These are phyloP conservation scores for Akabosia matsudoensis DNA, from an alignment of 1,140 invertebrate genomes.

Conservation along the genomic window DNA sequence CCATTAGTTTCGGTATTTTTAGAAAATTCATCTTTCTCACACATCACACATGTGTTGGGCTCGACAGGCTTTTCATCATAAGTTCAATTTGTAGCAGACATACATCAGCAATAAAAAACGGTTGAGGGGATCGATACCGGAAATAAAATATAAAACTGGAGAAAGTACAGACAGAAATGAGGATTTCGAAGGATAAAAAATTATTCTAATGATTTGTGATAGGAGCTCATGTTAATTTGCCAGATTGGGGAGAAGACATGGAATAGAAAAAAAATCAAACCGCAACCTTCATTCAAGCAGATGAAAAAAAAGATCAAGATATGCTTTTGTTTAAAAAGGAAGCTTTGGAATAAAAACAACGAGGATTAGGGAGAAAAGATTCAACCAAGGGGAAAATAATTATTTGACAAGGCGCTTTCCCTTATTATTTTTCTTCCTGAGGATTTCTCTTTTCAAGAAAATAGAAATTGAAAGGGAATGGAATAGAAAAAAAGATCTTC, in stretches of 20 bases:
- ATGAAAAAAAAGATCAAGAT: not conserved
- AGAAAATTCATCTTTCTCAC: too few relatives aligned
- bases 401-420: conserved; percentile 7
- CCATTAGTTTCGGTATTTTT: too few relatives aligned
- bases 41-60: too few relatives aligned
- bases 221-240: not conserved
- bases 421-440: not conserved
- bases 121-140: not conserved
- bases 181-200: not conserved
- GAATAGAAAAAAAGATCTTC: too few relatives aligned
- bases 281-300: not conserved
- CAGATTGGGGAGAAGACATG: too few relatives aligned
- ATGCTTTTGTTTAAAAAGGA: too few relatives aligned
- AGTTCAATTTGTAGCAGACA: too few relatives aligned
- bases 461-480: too few relatives aligned
- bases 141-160: not conserved
- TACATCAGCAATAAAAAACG: too few relatives aligned
- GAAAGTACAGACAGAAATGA: not conserved
- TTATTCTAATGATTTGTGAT: not conserved
- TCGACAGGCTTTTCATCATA: too few relatives aligned
- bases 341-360: too few relatives aligned
- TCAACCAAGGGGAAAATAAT: conserved; percentile 7
- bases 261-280: too few relatives aligned
- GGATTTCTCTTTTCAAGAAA: not conserved
- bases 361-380: not conserved